Conservation (phyloP, 1,140 invertebrate genomes). For the Zaprionus gabonicus region DNA sequence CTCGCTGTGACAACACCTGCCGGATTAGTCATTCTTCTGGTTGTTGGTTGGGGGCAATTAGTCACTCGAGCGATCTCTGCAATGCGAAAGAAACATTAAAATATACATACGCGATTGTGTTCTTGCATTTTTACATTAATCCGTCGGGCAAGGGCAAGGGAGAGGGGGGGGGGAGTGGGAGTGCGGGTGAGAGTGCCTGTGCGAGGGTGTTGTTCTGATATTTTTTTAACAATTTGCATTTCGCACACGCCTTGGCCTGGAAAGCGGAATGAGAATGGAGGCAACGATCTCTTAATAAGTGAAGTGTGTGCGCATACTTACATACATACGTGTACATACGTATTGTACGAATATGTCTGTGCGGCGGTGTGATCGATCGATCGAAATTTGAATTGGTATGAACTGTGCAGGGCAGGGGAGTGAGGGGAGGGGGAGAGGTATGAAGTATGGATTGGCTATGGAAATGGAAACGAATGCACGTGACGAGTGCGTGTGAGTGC, state of each 20-base stretch:
- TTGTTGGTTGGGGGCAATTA: constrained; percentile 47
- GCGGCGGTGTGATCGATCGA: constrained; percentile 52
- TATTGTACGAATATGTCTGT: constrained; percentile 20
- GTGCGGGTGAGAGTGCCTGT: neutral
- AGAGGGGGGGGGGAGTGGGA: neutral
- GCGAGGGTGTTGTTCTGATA: constrained; percentile 70
- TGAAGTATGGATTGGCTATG: constrained; percentile 8
- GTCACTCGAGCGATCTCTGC: constrained; percentile 60
- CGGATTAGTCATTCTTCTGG: constrained; percentile 53
- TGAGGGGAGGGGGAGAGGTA: neutral
- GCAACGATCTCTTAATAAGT: constrained; percentile 71
- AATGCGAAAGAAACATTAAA: constrained; percentile 46
- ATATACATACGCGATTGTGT: constrained; percentile 55
- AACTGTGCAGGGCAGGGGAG: neutral
- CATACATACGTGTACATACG: neutral
- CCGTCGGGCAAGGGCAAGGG: constrained; percentile 21
- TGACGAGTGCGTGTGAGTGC: constrained; percentile 62
- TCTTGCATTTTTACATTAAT: constrained; percentile 47
- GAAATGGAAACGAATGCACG: constrained; percentile 58
- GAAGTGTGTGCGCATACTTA: constrained; percentile 11
- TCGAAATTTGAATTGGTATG: constrained; percentile 36
- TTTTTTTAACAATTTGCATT: constrained; percentile 57
- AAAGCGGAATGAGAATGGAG: constrained; percentile 66
- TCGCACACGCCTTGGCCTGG: constrained; percentile 78
- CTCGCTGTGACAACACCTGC: constrained; percentile 31